Percentiles rank a stretch among this genome's conserved stretches.
phyloP scores from a whole-genome alignment of 2,888 invertebrate species.

The Exephanes ischioxanthus region DNA sequence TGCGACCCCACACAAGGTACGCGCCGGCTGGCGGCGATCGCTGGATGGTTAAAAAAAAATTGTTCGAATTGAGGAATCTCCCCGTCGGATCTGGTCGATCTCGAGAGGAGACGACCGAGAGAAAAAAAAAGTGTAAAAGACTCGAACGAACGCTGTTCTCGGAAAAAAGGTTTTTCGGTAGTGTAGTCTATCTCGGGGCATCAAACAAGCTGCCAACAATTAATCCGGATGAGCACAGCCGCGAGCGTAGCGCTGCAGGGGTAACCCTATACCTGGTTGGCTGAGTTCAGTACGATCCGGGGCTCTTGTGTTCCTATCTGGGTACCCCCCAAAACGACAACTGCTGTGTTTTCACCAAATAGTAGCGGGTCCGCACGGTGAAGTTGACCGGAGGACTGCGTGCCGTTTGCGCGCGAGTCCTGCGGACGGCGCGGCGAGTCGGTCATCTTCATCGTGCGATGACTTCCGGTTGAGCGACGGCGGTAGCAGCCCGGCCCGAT shows the following conservation, averaged over 20 bases:
- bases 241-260: constrained; percentile 62
- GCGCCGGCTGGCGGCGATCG: too few species aligned
- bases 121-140: constrained; percentile 12
- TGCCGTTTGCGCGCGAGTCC: background rate
- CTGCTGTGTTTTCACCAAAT: constrained; percentile 12
- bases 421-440: background rate
- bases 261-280: constrained; percentile 80
- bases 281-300: constrained; percentile 51
- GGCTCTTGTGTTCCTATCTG: constrained; percentile 43
- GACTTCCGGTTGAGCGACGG: background rate
- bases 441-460: constrained; percentile 55
- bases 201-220: constrained; percentile 81
- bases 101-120: too few species aligned
- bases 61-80: too few species aligned
- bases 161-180: constrained; percentile 63
- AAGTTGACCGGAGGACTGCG: constrained; percentile 35
- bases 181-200: constrained; percentile 71
- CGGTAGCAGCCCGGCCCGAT: constrained; percentile 11
- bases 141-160: constrained; percentile 38
- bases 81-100: too few species aligned
- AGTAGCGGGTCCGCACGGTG: constrained; percentile 9
- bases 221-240: constrained; percentile 78
- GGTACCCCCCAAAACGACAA: constrained; percentile 6
- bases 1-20: too few species aligned
- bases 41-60: too few species aligned